Evolutionary conservation across 2,113 vertebrate species (phyloP), one percentile per base, ranked within the genome.

Genomic region (Octodon degus): DNA sequence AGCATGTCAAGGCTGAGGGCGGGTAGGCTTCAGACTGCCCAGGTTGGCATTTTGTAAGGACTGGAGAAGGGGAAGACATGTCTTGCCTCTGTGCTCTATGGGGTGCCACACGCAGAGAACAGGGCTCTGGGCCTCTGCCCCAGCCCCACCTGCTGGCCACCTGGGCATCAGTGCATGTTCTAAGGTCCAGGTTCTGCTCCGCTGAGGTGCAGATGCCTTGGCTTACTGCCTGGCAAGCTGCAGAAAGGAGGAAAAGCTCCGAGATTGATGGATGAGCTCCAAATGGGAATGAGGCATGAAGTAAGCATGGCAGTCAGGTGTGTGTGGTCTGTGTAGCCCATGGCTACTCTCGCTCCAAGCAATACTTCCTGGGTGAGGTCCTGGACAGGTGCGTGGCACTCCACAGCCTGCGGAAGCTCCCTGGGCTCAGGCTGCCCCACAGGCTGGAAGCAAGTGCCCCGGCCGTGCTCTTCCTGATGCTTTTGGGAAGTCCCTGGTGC

Each of bases 271-370:
- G 53, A 22, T 25, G 25, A 72, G 40, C 25, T 58, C 43, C 5
- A 9, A 12, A 16, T 53, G 76, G 53, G 47, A 24, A 8, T 27
- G 1, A 2, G 34, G 53, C 43, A 65, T 43, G 43, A 53, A 7
- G 1, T 50, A 30, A 22, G 14, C 0, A 37, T 2, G 32, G 20
- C 20, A 5, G 37, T 77, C 17, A 4, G 7, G 40, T 27, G 37
- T 43, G 74, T 27, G 16, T 17, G 4, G 13, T 14, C 55, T 0
- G 0, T 47, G 4, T 14, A 13, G 55, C 14, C 0, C 0, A 20
- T 55, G 0, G 17, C 5, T 55, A 12, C 7, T 3, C 9, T 80
- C 16, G 2, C 37, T 16, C 30, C 4, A 70, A 47, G 77, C 40
- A 8, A 43, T 1, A 22, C 58, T 84, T 43, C 60, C 2, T 0